Evolutionary conservation across 2,113 vertebrate genomes (phyloP), one percentile per base, ranked within the genome.

Genomic region (Chaetura pelagica): DNA sequence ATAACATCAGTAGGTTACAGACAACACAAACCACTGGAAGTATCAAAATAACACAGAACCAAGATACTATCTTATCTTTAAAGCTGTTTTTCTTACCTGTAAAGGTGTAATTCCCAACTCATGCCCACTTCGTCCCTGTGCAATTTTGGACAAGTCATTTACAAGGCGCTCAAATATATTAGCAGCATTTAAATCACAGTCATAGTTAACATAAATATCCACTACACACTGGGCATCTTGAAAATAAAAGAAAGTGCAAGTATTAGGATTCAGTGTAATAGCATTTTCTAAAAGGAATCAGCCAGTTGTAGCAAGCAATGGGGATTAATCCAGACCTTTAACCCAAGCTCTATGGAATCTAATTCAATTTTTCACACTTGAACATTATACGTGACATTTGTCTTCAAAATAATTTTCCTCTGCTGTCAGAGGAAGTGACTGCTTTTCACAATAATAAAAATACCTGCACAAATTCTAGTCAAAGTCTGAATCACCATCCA

Each of bases 401-500:
- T 73, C 55, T 57, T 51, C 16, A 89, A 89, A 83, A 40, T 32
- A 15, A 34, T 32, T 22, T 86, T 81, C 54, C 62, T 62, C 16
- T 54, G 34, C 30, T 73, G 57, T 38, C 63, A 80, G 30, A 82
- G 52, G 11, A 63, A 87, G 29, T 9, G 11, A 29, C 48, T 27
- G 6, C 26, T 67, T 75, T 30, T 76, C 22, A 82, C 17, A 64
- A 15, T 35, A 85, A 66, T 40, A 29, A 51, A 77, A 87, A 63
- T 98, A 99, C 99, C 99, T 99, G 99, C 99, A 97, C 99, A 99
- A 97, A 99, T 99, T 93, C 99, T 99, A 8, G 99, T 99, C 77
- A 99, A 98, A 17, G 99, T 99, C 98, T 99, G 99, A 95, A 99
- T 99, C 66, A 99, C 99, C 99, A 99, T 99, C 99, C 99, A 99